These are phyloP conservation scores for Drosophila subsilvestris DNA, from an alignment of 2,888 invertebrate genomes.

Conservation along the genomic window DNA sequence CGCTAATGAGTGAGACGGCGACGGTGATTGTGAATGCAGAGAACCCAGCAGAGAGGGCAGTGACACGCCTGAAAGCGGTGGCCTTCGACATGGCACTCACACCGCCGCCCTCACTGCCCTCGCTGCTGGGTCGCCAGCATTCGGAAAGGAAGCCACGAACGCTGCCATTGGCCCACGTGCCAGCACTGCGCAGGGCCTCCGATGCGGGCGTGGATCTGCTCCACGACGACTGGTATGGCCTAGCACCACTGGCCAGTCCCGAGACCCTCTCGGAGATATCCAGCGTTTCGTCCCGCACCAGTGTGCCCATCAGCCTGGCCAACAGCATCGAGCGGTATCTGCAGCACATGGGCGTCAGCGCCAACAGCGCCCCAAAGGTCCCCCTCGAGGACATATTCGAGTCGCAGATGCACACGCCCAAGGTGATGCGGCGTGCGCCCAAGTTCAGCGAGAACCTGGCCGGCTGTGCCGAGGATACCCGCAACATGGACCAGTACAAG, in stretches of 20 bases:
- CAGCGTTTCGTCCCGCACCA: conserved; percentile 89
- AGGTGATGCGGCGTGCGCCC: conserved; percentile 87
- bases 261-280: conserved; percentile 93
- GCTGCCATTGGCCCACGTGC: conserved; percentile 64
- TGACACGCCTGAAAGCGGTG: conserved; percentile 77
- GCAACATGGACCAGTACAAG: conserved; percentile 86
- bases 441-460: conserved; percentile 88
- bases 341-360: conserved; percentile 73
- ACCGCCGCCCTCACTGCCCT: conserved; percentile 42
- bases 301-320: conserved; percentile 85
- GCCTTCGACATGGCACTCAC: conserved; percentile 81
- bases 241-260: conserved; percentile 92
- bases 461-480: conserved; percentile 88
- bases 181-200: conserved; percentile 80
- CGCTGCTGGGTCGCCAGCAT: conserved; percentile 73
- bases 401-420: conserved; percentile 85
- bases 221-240: conserved; percentile 88
- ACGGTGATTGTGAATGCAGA: conserved; percentile 73
- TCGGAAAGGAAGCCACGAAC: conserved; percentile 78
- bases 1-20: conserved; percentile 80
- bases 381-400: conserved; percentile 83
- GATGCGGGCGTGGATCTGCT: conserved; percentile 84
- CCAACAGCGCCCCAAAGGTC: conserved; percentile 56
- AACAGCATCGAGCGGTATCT: conserved; percentile 83
- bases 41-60: conserved; percentile 15